Conservation (phyloP, 2,113 vertebrate genomes). For the Scatophagus argus region DNA sequence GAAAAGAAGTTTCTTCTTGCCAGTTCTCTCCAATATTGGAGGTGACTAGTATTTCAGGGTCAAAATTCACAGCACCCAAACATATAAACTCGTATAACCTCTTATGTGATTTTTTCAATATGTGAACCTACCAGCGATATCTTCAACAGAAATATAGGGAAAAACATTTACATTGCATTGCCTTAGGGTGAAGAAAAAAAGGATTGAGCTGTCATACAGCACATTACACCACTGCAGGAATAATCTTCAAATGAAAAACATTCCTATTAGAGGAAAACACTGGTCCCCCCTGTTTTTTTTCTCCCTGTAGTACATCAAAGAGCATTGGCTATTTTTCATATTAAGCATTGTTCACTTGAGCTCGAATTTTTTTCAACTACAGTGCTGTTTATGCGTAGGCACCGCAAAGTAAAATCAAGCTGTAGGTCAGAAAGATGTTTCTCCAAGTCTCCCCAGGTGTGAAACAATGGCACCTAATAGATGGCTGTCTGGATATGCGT, state of each 20-base stretch:
- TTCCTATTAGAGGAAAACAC: slow-evolving; percentile 17
- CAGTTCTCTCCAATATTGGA: neutral
- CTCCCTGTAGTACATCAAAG: slow-evolving; percentile 1
- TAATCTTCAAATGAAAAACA: slow-evolving; percentile 38
- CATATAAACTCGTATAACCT: neutral
- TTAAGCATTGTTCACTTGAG: slow-evolving; percentile 10
- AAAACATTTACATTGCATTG: slow-evolving; percentile 28
- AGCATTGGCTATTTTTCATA: slow-evolving; percentile 29
- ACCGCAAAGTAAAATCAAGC: neutral
- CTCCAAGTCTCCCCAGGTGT: neutral
- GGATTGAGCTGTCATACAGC: slow-evolving; percentile 19
- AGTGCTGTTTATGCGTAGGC: neutral
- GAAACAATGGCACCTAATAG: slow-evolving; percentile 33
- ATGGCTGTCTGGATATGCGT: neutral
- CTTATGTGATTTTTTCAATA: slow-evolving; percentile 8
- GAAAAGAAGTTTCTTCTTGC: too few relatives aligned
- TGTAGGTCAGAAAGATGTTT: slow-evolving; percentile 31
- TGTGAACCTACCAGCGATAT: neutral
- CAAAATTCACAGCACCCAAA: slow-evolving; percentile 3
- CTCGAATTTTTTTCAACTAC: neutral
- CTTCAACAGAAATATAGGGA: slow-evolving; percentile 3
- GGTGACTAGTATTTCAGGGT: neutral
- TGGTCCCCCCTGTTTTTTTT: slow-evolving; percentile 17
- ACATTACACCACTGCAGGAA: slow-evolving; percentile 33
- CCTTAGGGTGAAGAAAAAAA: slow-evolving; percentile 18